Percentiles rank a stretch among this genome's conserved stretches.
Evolutionary conservation across 2,888 invertebrate species (phyloP).

Genomic region (Amiota mariae): DNA sequence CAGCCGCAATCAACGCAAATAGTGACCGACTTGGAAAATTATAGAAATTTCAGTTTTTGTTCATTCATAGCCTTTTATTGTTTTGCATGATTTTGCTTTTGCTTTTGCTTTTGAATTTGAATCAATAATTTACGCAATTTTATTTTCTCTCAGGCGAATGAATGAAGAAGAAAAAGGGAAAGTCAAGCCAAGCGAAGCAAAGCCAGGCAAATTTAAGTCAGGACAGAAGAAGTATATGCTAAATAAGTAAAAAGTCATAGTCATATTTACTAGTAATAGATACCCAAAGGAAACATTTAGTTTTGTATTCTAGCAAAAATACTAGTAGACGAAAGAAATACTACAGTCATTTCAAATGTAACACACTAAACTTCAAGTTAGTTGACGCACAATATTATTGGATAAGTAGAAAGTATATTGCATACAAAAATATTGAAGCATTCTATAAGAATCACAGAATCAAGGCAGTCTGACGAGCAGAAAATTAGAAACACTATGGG

Average conservation of each 20-base stretch:
- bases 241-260: neutral
- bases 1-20: slow-evolving; percentile 23
- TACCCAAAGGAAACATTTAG: slow-evolving; percentile 61
- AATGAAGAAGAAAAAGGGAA: neutral
- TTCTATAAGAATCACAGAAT: no score
- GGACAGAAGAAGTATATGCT: neutral
- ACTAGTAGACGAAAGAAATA: no score
- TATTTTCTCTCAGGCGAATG: slow-evolving; percentile 43
- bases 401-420: no score
- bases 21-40: slow-evolving; percentile 23
- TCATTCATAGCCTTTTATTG: slow-evolving; percentile 27
- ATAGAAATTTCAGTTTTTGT: neutral
- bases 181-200: neutral
- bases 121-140: slow-evolving; percentile 67
- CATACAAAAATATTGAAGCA: no score
- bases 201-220: neutral
- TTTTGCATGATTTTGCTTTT: slow-evolving; percentile 45
- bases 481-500: no score
- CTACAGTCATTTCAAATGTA: no score
- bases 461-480: no score
- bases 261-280: no score
- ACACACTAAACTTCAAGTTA: no score
- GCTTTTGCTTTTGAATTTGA: slow-evolving; percentile 51
- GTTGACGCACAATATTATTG: no score
- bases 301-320: slow-evolving; percentile 46